Conservation (phyloP, 2,797 vertebrate species). For the Streptopelia turtur region DNA sequence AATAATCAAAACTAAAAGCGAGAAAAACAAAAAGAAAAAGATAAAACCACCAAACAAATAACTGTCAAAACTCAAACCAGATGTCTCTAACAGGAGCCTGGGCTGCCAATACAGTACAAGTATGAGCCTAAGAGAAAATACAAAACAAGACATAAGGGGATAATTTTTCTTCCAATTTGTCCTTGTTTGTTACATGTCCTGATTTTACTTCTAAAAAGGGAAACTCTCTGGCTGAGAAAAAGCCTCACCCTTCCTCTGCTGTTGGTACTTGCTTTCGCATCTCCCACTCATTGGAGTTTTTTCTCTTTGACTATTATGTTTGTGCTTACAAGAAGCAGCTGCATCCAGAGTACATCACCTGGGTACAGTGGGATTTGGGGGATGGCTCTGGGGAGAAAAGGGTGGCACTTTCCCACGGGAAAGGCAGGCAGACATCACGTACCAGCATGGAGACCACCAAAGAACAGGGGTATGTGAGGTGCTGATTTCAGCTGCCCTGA, state of each 20-base stretch:
- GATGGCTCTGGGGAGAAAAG: neutral
- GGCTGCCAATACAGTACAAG: neutral
- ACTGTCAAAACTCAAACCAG: neutral
- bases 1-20: neutral
- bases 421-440: neutral
- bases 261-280: neutral
- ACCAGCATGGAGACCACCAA: neutral
- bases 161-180: neutral
- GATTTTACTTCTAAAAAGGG: neutral
- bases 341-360: neutral
- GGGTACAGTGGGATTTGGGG: neutral
- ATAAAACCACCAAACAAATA: neutral
- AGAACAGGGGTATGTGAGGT: neutral
- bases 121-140: neutral
- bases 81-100: neutral
- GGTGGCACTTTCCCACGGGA: neutral
- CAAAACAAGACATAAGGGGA: neutral
- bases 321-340: neutral
- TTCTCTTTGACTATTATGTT: neutral
- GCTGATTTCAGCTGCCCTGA: neutral
- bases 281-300: neutral
- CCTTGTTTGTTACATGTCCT: neutral
- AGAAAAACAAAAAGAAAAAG: neutral
- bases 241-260: neutral
- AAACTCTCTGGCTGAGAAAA: neutral